Evolutionary conservation across 1,140 invertebrate species (phyloP), one percentile per base, ranked within the genome.

Genomic region (Sminthurides bifidus): DNA sequence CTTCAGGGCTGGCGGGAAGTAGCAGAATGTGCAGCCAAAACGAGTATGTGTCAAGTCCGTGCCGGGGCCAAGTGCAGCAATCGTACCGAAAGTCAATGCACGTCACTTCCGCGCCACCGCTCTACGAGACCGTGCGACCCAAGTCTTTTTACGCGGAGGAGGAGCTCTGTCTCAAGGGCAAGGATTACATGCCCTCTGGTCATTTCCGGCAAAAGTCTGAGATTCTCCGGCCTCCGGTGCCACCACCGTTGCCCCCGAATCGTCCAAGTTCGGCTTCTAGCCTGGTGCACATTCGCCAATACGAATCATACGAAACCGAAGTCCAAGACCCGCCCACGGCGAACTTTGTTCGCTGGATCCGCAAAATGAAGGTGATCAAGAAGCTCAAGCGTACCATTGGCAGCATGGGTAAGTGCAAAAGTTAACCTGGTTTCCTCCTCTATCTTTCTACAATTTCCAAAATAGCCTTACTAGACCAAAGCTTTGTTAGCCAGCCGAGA

Each of bases 341-440:
- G 5, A 51, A 52, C 43, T 60, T 52, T 43, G 53, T 55, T 40
- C 58, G 52, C 2, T 60, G 58, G 58, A 31, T 60, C 6, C 50
- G 45, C 21, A 55, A 54, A 38, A 52, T 60, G 35, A 60, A 60
- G 29, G 58, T 60, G 21, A 60, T 60, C 17, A 60, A 60, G 40
- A 54, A 54, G 27, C 27, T 55, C 17, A 46, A 60, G 31, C 27
- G 56, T 5, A 54, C 46, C 44, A 55, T 60, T 44, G 58, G 58
- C 2, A 5, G n/a, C n/a, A n/a, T n/a, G n/a, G n/a, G n/a, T n/a
- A n/a, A n/a, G n/a, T n/a, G n/a, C n/a, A n/a, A n/a, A n/a, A n/a
- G n/a, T n/a, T n/a, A n/a, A n/a, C n/a, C n/a, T n/a, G n/a, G n/a
- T n/a, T n/a, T n/a, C n/a, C n/a, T n/a, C n/a, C n/a, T n/a, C n/a